Base-by-base conservation (phyloP, 2,113 vertebrate genomes). In the Microtus richardsoni region DNA sequence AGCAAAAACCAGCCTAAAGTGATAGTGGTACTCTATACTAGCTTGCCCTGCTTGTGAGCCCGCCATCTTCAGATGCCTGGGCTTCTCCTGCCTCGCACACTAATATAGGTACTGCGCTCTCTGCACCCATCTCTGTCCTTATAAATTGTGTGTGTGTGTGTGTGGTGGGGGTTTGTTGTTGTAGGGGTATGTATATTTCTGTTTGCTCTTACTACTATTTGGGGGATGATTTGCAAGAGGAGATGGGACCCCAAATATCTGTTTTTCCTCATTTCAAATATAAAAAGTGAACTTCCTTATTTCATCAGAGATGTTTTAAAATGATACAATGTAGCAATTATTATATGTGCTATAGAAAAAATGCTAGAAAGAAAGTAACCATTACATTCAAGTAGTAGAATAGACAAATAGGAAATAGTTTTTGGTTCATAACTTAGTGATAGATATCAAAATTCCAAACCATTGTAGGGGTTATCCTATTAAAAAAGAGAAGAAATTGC, bases 201-300 rank as follows among this genome's bases (percentile, higher is more conserved):
- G 41, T 89, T 95, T 92, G 68, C 30, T 82, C 11, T 85, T 97
- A 33, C 86, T 54, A 58, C 62, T 73, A 77, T 88, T 85, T 68
- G 68, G 62, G n/a, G n/a, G 24, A 47, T 84, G 36, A 94, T 66
- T 90, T 96, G 80, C 58, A 95, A 66, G n/a, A 84, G 26, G 17
- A 78, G 16, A 93, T 75, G 26, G 2, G 28, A 90, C 14, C 12
- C 68, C 79, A 91, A 66, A 10, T 73, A 52, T 54, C 11, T 84
- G 30, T 86, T 95, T 89, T 66, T 78, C 33, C 4, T 75, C 8
- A 94, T 58, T 94, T 89, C 12, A 80, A 94, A 91, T 84, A 33
- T 41, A 95, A 92, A 84, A 88, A 28, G 33, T 80, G 12, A 93
- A 71, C 93, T 95, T 93, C 2, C 19, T 85, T 91, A 52, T 60